Conservation (phyloP, 1,140 invertebrate species). For the Pemphigus obesinymphae region DNA sequence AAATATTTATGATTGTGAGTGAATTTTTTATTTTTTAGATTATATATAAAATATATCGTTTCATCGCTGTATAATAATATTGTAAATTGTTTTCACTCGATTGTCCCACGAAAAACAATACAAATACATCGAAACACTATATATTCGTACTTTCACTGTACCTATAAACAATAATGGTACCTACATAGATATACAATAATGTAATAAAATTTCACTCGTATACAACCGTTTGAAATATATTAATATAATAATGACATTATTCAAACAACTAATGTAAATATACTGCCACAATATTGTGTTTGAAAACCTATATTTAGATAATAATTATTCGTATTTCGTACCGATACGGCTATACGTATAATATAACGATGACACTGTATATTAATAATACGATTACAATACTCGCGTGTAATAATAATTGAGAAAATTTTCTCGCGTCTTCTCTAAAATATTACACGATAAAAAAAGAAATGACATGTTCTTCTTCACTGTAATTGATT, state of each 20-base stretch:
- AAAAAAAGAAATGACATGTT: too few species aligned
- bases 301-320: too few species aligned
- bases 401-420: too few species aligned
- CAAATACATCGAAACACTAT: background rate
- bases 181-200: too few species aligned
- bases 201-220: background rate
- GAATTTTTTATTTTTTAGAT: background rate
- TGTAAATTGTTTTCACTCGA: background rate
- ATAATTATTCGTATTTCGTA: too few species aligned
- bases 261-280: background rate
- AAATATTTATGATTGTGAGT: background rate
- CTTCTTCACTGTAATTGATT: too few species aligned
- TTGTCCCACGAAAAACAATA: constrained; percentile 23
- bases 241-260: background rate
- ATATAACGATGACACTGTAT: background rate
- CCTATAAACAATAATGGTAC: too few species aligned
- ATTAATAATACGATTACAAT: too few species aligned
- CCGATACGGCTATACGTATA: background rate
- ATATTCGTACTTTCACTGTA: constrained; percentile 6
- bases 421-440: too few species aligned
- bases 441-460: too few species aligned
- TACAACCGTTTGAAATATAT: background rate
- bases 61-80: background rate
- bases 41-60: too few species aligned
- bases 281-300: background rate